These are phyloP conservation scores for Cyanoliseus patagonus DNA, from an alignment of 2,113 vertebrate genomes.

Conservation along the genomic window DNA sequence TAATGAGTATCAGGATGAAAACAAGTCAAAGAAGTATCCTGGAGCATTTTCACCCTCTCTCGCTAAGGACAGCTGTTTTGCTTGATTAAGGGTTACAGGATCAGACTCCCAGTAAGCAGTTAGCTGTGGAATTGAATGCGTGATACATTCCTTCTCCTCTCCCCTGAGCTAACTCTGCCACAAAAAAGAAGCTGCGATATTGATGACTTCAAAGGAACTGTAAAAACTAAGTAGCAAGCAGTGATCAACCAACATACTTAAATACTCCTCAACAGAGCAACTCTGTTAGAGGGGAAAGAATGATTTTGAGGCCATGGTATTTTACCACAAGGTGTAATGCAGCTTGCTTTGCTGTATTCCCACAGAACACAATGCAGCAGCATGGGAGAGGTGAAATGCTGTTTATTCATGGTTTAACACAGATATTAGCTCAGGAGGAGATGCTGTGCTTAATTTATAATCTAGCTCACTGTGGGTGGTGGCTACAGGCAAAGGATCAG, in stretches of 20 bases:
- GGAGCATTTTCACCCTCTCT: background rate
- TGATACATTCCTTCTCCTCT: background rate
- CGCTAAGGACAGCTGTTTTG: background rate
- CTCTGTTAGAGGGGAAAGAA: background rate
- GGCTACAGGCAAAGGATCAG: background rate
- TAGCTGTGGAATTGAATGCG: background rate
- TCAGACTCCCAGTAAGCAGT: background rate
- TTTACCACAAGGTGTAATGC: background rate
- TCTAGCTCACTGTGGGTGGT: background rate
- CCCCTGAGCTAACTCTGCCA: constrained; percentile 25
- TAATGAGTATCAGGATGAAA: constrained; percentile 23
- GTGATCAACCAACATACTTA: background rate
- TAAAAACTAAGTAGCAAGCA: background rate
- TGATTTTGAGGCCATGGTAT: background rate
- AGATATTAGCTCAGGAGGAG: background rate
- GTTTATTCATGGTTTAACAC: background rate
- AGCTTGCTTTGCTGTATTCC: background rate
- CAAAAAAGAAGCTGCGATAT: constrained; percentile 1
- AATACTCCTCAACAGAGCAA: background rate
- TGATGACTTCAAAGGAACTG: constrained; percentile 29
- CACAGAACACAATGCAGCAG: background rate
- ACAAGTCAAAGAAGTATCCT: background rate
- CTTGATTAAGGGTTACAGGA: constrained; percentile 6
- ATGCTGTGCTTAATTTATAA: background rate
- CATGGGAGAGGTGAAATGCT: background rate